Percentiles rank a stretch among this genome's conserved stretches.
Conservation (phyloP, 1,140 invertebrate species). For the Copidosoma floridanum region DNA sequence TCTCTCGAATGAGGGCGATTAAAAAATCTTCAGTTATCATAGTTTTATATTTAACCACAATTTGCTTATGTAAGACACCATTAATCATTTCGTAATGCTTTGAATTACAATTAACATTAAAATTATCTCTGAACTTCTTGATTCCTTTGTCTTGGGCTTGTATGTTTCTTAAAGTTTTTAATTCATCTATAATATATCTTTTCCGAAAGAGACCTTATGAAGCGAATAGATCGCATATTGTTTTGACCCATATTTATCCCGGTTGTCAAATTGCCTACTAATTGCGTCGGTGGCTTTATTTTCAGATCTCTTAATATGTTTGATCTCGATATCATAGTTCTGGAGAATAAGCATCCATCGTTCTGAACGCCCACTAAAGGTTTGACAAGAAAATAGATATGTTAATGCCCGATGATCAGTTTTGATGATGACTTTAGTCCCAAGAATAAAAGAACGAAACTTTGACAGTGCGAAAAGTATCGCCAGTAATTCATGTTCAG, state of each 20-base stretch:
- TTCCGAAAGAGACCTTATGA: no score
- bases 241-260: no score
- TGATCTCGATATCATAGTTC: slow-evolving; percentile 1
- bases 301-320: background rate
- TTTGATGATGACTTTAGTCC: background rate
- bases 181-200: no score
- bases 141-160: no score
- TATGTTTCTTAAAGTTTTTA: no score
- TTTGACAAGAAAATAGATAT: background rate
- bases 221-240: no score
- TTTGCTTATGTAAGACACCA: no score
- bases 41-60: no score
- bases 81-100: no score
- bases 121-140: no score
- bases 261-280: background rate
- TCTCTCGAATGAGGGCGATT: background rate
- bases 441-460: background rate
- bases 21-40: no score
- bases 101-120: no score
- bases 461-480: background rate
- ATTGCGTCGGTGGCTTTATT: slow-evolving; percentile 13
- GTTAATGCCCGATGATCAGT: slow-evolving; percentile 1
- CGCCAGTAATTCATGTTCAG: background rate
- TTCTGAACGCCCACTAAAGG: background rate
- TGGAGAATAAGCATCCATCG: slow-evolving; percentile 5